Conservation (phyloP, 2,888 invertebrate genomes). For the Oligia latruncula region DNA sequence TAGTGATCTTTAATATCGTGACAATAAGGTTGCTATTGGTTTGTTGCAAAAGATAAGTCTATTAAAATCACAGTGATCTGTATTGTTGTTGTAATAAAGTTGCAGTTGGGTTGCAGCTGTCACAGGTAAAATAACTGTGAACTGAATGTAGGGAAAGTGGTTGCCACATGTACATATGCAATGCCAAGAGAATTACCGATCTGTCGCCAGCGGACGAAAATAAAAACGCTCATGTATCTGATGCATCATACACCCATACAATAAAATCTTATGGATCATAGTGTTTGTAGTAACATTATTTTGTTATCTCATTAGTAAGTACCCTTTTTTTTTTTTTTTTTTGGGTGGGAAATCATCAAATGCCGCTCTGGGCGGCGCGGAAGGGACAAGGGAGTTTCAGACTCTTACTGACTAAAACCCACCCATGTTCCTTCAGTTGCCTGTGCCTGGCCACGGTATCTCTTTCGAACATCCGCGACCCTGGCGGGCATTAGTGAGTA, state of each 20-base stretch:
- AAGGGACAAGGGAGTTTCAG: no score
- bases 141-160: background rate
- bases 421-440: no score
- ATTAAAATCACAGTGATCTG: background rate
- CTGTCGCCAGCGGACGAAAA: background rate
- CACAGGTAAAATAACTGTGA: background rate
- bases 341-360: no score
- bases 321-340: no score
- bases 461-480: no score
- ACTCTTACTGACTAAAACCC: no score
- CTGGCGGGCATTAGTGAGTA: no score
- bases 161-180: background rate
- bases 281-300: background rate
- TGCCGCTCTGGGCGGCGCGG: no score
- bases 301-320: background rate
- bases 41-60: background rate
- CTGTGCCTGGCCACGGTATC: no score
- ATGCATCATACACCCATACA: background rate
- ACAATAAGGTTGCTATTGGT: background rate
- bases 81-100: no score
- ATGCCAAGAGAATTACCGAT: background rate
- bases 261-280: no score
- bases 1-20: background rate
- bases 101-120: background rate
- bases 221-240: background rate